Evolutionary conservation across 2,888 invertebrate genomes (phyloP).

Genomic region (Quadroppia sp.): DNA sequence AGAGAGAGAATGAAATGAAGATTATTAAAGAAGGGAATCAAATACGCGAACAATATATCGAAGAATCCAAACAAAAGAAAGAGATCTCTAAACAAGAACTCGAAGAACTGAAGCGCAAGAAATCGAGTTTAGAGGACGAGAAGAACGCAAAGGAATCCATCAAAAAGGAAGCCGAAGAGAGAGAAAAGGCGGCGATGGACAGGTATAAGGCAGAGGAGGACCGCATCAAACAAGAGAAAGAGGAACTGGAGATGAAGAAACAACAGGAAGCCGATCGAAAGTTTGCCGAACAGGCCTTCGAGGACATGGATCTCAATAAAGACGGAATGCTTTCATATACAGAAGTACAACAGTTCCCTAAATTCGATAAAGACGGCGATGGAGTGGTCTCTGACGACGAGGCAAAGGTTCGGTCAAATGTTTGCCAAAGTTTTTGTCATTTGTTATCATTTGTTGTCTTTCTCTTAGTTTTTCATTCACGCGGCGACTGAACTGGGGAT

Average conservation of each 20-base stretch:
- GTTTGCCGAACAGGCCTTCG: conserved; percentile 61
- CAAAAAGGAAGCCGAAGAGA: conserved; percentile 67
- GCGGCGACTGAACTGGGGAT: conserved; percentile 48
- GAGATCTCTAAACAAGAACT: conserved; percentile 66
- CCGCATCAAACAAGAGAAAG: conserved; percentile 53
- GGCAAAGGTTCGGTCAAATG: conserved; percentile 57
- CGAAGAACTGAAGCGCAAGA: conserved; percentile 66
- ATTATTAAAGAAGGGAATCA: conserved; percentile 43
- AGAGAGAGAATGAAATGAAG: conserved; percentile 37
- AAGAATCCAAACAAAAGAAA: conserved; percentile 65
- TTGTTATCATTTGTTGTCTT: background rate
- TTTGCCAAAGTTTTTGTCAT: background rate
- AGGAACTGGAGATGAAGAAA: conserved; percentile 50
- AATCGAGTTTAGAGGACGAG: conserved; percentile 70
- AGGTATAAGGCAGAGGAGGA: conserved; percentile 67
- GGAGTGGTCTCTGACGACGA: conserved; percentile 84
- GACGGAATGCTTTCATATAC: conserved; percentile 63
- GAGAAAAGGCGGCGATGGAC: conserved; percentile 70
- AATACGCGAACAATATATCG: conserved; percentile 53
- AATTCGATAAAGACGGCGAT: conserved; percentile 84
- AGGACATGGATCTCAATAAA: conserved; percentile 71
- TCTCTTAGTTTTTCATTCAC: conserved; percentile 48
- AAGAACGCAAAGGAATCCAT: conserved; percentile 58
- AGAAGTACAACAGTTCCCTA: conserved; percentile 62
- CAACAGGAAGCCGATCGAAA: conserved; percentile 49